Conservation (phyloP, 1,140 invertebrate genomes). For the Aphaenogaster rudis region DNA sequence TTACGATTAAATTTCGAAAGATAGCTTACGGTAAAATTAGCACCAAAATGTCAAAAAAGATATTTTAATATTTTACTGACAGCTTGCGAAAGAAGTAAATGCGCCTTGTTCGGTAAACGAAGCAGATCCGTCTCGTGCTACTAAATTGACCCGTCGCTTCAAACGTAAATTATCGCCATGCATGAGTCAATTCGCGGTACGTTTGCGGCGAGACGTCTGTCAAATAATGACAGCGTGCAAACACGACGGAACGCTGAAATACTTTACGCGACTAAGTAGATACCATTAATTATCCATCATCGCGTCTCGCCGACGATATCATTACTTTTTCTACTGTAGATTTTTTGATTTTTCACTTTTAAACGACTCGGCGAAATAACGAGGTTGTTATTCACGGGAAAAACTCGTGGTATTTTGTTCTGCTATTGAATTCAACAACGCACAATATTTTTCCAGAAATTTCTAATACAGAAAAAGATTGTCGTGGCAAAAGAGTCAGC, state of each 20-base stretch:
- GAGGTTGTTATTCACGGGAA: neutral
- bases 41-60: neutral
- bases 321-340: neutral
- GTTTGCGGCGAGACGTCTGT: slow-evolving; percentile 70
- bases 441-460: neutral
- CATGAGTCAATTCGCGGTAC: slow-evolving; percentile 53
- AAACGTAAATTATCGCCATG: slow-evolving; percentile 71
- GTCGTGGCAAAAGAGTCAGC: neutral
- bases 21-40: neutral
- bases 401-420: neutral
- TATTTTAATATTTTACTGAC: neutral
- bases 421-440: neutral
- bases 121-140: neutral
- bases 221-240: slow-evolving; percentile 74
- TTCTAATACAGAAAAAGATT: neutral
- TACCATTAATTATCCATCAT: slow-evolving; percentile 62
- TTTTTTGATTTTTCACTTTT: neutral
- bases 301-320: neutral
- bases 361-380: neutral
- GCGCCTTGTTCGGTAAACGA: neutral
- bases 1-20: neutral
- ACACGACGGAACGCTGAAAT: slow-evolving; percentile 55
- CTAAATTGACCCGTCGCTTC: slow-evolving; percentile 68
- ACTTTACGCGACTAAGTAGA: slow-evolving; percentile 50
- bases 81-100: neutral